Conservation (phyloP, 2,888 invertebrate species). For the Phrixothrix hirtus region DNA sequence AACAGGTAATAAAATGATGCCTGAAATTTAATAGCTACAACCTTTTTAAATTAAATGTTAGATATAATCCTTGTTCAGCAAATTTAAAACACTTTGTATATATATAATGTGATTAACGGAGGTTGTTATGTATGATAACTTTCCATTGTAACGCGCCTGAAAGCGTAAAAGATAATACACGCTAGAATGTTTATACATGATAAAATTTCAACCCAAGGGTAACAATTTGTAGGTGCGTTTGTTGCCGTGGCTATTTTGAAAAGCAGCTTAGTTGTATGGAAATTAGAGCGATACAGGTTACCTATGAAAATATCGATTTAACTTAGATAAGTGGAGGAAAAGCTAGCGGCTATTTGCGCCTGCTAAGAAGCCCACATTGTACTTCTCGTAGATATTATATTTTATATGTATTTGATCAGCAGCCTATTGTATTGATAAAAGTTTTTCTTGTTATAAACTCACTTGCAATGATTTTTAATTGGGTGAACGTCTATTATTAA, state of each 20-base stretch:
- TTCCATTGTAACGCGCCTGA: slow-evolving; percentile 14
- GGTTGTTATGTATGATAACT: slow-evolving; percentile 26
- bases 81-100: slow-evolving; percentile 16
- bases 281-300: slow-evolving; percentile 50
- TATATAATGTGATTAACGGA: slow-evolving; percentile 15
- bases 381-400: no score
- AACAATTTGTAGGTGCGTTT: slow-evolving; percentile 30
- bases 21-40: no score
- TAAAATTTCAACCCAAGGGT: slow-evolving; percentile 19
- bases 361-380: no score
- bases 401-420: no score
- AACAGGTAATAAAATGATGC: no score
- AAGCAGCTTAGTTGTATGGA: slow-evolving; percentile 49
- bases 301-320: slow-evolving; percentile 49
- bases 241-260: slow-evolving; percentile 45
- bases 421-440: no score
- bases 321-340: slow-evolving; percentile 46
- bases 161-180: slow-evolving; percentile 22
- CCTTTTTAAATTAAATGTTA: slow-evolving; percentile 10
- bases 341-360: slow-evolving; percentile 46
- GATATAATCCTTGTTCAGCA: slow-evolving; percentile 14
- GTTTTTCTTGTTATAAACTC: no score
- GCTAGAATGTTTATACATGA: slow-evolving; percentile 24
- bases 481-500: no score
- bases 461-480: no score